These are phyloP conservation scores for Tipula unca DNA, from an alignment of 2,888 invertebrate genomes.

Conservation along the genomic window DNA sequence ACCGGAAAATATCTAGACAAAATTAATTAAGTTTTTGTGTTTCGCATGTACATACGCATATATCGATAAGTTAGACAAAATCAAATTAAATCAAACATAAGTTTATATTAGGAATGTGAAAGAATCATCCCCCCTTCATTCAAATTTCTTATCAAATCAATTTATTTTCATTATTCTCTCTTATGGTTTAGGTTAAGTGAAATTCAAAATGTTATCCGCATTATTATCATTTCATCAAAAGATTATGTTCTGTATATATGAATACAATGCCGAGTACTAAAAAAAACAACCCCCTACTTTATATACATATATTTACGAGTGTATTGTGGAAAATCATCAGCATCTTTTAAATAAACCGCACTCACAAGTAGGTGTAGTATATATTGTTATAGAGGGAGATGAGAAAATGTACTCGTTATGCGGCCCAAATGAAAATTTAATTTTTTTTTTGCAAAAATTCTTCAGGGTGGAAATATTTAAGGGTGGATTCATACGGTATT, in stretches of 20 bases:
- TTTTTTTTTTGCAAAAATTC: neutral
- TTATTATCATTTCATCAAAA: neutral
- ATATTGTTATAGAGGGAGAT: neutral
- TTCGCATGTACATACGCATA: neutral
- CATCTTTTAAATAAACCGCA: neutral
- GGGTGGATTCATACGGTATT: neutral
- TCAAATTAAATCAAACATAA: neutral
- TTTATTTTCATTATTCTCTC: neutral
- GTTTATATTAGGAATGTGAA: neutral
- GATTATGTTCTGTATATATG: neutral
- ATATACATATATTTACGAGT: neutral
- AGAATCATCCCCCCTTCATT: neutral
- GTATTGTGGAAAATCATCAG: neutral
- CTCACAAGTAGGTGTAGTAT: neutral
- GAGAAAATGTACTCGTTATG: neutral
- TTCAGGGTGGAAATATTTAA: neutral
- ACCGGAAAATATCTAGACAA: neutral
- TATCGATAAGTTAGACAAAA: neutral
- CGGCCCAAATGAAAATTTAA: neutral
- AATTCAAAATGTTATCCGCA: neutral
- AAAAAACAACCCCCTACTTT: neutral
- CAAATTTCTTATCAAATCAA: neutral
- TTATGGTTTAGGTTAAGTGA: neutral
- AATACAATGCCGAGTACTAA: too few relatives aligned
- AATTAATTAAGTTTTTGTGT: conserved; percentile 1